These are phyloP conservation scores for Monodelphis domestica DNA, from an alignment of 2,797 vertebrate genomes.

Conservation along the genomic window DNA sequence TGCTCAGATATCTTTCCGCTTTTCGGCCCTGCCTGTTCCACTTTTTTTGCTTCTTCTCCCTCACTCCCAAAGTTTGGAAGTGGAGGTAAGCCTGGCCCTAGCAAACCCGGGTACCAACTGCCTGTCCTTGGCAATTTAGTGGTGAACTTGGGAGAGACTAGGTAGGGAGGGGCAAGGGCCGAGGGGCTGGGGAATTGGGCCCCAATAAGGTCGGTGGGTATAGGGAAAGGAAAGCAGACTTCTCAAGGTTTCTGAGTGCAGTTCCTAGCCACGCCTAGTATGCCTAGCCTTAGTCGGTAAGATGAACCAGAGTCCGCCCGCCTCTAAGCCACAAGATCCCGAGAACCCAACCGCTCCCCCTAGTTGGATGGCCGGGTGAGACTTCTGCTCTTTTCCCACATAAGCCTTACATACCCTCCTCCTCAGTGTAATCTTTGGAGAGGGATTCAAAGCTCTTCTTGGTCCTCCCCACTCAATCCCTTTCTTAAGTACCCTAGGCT, in stretches of 20 bases:
- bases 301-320: not conserved
- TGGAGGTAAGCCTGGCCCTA: conserved; percentile 10
- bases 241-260: not conserved
- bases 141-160: not conserved
- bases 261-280: not conserved
- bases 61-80: not conserved
- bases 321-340: not conserved
- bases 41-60: not conserved
- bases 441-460: not conserved
- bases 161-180: not conserved
- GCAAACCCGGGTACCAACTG: not conserved
- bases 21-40: not conserved
- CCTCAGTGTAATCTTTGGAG: not conserved
- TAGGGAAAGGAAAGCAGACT: not conserved
- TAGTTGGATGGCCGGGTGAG: not conserved
- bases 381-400: not conserved
- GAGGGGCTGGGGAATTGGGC: not conserved
- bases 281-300: not conserved
- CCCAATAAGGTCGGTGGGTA: not conserved
- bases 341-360: not conserved
- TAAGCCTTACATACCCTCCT: not conserved
- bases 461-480: not conserved
- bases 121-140: not conserved
- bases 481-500: not conserved
- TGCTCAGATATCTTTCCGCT: not conserved